Base-by-base conservation (phyloP, 2,797 vertebrate species). In the Syngnathus acus region DNA sequence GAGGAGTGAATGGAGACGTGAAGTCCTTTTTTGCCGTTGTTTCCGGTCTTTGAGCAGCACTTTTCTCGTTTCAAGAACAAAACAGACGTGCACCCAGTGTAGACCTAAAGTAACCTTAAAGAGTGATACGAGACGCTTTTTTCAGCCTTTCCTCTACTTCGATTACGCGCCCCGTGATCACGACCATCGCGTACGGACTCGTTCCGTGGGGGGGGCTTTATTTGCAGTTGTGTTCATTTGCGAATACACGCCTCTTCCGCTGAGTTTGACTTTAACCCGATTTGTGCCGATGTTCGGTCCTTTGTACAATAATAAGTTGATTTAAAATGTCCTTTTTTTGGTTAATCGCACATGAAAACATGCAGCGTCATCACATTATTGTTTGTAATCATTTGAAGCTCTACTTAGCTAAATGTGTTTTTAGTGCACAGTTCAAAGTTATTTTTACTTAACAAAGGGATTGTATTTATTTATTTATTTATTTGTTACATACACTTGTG, bases 201-300 rank as follows among this genome's bases (percentile, higher is more conserved):
- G 26, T 17, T 17, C 26, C 53, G 6, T 14, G 32, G 13, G 14
- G 26, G 32, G 32, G 32, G 4, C 32, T 32, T 32, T 4, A 23
- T 4, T 6, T 55, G 2, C 26, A 55, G 14, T 57, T 37, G 26
- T 37, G 54, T 32, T 16, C 17, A 32, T 17, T 2, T 17, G 13
- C 55, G 55, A 57, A 37, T 17, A 57, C 26, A 57, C 55, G 14
- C 55, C 55, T 57, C 55, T 57, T 57, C 55, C 55, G 55, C 55
- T 16, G 37, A 0, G 5, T 37, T 51, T 57, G 5, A 16, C 5
- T 32, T 37, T 57, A 57, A 57, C 54, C 54, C 54, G 0, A 57
- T 57, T 57, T 32, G 13, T 37, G 14, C 54, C 26, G 26, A 57
- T 6, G 21, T 11, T 54, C 21, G 9, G 3, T 37, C 26, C 1